Evolutionary conservation across 2,888 invertebrate genomes (phyloP).

Genomic region (Hofmannophila pseudospretella): DNA sequence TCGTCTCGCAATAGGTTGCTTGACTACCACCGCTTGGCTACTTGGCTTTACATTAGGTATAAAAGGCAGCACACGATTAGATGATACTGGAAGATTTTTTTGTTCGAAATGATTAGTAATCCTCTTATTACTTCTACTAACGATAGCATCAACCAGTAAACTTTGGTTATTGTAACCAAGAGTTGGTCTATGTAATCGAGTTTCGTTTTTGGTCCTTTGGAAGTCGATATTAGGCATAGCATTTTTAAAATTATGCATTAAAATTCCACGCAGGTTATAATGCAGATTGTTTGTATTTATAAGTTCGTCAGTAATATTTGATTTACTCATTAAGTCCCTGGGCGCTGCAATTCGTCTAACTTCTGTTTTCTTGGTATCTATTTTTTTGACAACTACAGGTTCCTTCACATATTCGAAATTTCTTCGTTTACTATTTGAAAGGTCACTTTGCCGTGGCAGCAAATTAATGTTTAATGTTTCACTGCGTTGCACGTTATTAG

Average conservation of each 20-base stretch:
- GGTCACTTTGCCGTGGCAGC: slow-evolving; percentile 23
- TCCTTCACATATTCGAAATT: background rate
- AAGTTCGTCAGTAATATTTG: background rate
- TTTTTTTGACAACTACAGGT: background rate
- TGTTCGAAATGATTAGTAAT: no score
- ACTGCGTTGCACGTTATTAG: slow-evolving; percentile 13
- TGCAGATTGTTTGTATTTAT: slow-evolving; percentile 1
- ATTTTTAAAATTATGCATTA: slow-evolving; percentile 5
- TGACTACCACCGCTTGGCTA: no score
- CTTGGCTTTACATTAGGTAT: background rate
- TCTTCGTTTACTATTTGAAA: background rate
- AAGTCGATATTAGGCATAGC: slow-evolving; percentile 1
- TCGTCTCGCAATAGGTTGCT: background rate
- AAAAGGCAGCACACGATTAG: background rate
- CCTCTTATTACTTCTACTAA: no score
- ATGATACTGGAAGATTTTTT: background rate
- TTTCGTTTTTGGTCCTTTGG: background rate
- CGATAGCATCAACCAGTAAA: background rate
- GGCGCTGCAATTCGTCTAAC: no score
- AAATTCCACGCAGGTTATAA: slow-evolving; percentile 2
- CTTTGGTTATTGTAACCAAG: no score
- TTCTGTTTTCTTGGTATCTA: background rate
- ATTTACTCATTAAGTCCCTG: background rate
- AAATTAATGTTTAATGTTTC: slow-evolving; percentile 45
- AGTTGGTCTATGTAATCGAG: no score